A percentile compares a stretch with the other conserved stretches of the same genome.
phyloP scores from a whole-genome alignment of 2,888 invertebrate genomes.

The Cephus pulcher region DNA sequence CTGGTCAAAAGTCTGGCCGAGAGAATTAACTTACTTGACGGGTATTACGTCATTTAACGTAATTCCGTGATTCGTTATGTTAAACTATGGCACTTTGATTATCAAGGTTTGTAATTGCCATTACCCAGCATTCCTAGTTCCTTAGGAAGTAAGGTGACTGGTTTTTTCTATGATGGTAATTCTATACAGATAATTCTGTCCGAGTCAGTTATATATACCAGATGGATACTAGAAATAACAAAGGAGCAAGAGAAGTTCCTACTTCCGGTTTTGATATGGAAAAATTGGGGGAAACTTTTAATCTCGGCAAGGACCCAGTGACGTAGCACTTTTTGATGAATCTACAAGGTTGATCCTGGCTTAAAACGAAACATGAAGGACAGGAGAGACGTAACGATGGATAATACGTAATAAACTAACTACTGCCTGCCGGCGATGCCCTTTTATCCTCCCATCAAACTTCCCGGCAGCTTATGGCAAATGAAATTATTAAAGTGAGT shows the following conservation, averaged over 20 bases:
- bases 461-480: background rate
- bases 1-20: background rate
- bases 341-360: background rate
- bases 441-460: background rate
- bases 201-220: too few species aligned
- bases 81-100: background rate
- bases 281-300: background rate
- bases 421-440: background rate
- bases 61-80: background rate
- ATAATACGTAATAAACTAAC: background rate
- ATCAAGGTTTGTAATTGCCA: background rate
- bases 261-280: background rate
- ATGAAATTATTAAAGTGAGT: constrained; percentile 2
- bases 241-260: background rate
- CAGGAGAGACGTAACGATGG: background rate
- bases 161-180: background rate
- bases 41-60: background rate
- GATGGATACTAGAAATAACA: background rate
- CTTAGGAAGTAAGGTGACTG: background rate
- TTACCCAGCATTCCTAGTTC: background rate
- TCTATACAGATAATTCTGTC: background rate
- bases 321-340: background rate
- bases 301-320: background rate
- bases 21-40: background rate
- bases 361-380: background rate